Base-by-base conservation (phyloP, 2,888 invertebrate genomes). In the Pollenia angustigena region DNA sequence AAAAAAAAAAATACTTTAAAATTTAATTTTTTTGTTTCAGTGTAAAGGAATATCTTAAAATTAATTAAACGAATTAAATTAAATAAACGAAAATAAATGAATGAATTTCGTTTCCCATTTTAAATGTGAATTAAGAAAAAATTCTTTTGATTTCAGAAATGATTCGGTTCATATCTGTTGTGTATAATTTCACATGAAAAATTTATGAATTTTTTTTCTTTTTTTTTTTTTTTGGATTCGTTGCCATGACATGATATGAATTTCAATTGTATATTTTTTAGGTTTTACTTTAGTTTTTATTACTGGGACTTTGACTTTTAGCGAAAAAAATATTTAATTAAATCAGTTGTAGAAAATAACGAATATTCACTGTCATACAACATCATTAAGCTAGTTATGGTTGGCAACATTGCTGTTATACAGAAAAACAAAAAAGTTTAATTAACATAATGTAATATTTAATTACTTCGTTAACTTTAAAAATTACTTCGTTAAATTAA, bases 161-260 rank as follows among this genome's bases (percentile, higher is more conserved):
- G 2, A 4, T n/a, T 8, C n/a, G 42, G 8, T 40, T 62, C 64
- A 44, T 23, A 60, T 60, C n/a, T 14, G 10, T 64, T 32, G 4
- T 44, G 42, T 23, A 79, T 48, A 79, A 58, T 79, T 69, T 60
- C 42, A 60, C 42, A 60, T 60, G 58, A 58, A 60, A 40, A 42
- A 50, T 54, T 16, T 32, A 74, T 40, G 48, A n/a, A 14, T 46
- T 50, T 32, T 32, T 14, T 69, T 69, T 50, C 9, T 52, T 16
- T n/a, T 75, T 62, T 64, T 42, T 14, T 42, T 75, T 75, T 58
- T 76, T 54, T 23, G 12, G 40, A 40, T 56, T 78, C 32, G 11
- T 78, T 16, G 6, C n/a, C 66, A 75, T 69, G 64, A 58, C 85
- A 82, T 80, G 85, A 69, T 82, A 82, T 79, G 85, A 86, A 86